Conservation (phyloP, 1,140 invertebrate genomes). For the Glomeris maerens region DNA sequence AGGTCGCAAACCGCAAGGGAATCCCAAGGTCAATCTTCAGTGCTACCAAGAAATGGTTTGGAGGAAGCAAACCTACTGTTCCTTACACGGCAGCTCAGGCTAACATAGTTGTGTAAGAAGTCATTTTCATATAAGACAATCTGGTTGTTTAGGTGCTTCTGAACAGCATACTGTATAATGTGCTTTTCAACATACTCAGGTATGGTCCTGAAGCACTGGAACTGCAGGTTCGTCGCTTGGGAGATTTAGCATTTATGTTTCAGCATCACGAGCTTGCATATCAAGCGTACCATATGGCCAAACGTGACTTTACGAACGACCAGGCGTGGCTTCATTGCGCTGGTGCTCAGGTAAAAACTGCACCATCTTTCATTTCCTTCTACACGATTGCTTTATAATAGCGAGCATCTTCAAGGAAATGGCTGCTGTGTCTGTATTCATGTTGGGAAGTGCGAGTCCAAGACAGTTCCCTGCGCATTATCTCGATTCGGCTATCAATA, state of each 20-base stretch:
- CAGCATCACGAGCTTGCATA: conserved; percentile 85
- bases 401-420: conserved; percentile 49
- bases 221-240: conserved; percentile 77
- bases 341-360: conserved; percentile 49
- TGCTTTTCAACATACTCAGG: conserved; percentile 32
- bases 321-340: conserved; percentile 95
- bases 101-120: conserved; percentile 61
- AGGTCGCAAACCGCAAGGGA: conserved; percentile 64
- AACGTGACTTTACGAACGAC: conserved; percentile 89
- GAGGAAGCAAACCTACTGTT: conserved; percentile 63
- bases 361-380: conserved; percentile 18
- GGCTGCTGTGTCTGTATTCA: conserved; percentile 81
- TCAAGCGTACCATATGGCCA: conserved; percentile 84
- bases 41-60: conserved; percentile 90
- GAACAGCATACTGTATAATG: not conserved
- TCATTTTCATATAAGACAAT: conserved; percentile 45
- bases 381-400: conserved; percentile 5
- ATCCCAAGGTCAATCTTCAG: conserved; percentile 80
- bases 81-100: conserved; percentile 42
- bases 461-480: conserved; percentile 50
- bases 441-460: conserved; percentile 50
- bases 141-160: conserved; percentile 7
- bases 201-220: conserved; percentile 81
- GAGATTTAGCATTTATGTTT: conserved; percentile 92
- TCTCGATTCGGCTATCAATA: conserved; percentile 82